A percentile compares a stretch with the other conserved stretches of the same genome.
These are phyloP conservation scores for Polydrusus tereticollis DNA, from an alignment of 2,888 invertebrate species.

Conservation along the genomic window DNA sequence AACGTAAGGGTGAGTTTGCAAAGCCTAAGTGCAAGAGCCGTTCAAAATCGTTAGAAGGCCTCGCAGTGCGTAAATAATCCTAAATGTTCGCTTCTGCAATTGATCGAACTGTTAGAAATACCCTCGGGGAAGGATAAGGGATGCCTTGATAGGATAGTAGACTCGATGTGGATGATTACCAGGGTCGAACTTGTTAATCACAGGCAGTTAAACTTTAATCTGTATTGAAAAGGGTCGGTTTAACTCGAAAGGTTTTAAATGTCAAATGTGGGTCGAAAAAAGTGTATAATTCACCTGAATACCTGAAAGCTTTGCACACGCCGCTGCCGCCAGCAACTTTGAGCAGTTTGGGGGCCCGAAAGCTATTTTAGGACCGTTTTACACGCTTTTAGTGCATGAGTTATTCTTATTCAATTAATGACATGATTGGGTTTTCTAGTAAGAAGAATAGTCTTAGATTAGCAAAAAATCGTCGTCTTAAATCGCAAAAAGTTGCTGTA, in stretches of 20 bases:
- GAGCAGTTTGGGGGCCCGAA: no score
- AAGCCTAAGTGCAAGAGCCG: slow-evolving; percentile 46
- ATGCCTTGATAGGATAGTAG: slow-evolving; percentile 47
- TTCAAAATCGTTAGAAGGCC: slow-evolving; percentile 47
- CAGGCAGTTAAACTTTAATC: slow-evolving; percentile 43
- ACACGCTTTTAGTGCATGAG: no score
- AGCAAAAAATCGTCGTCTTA: no score
- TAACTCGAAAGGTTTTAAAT: slow-evolving; percentile 35
- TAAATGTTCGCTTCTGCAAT: slow-evolving; percentile 61
- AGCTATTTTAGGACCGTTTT: no score
- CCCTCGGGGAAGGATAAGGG: slow-evolving; percentile 65
- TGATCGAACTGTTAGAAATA: slow-evolving; percentile 67
- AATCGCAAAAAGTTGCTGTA: no score
- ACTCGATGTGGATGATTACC: slow-evolving; percentile 45
- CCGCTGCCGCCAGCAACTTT: no score
- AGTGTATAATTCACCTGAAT: slow-evolving; percentile 18
- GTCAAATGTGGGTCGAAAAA: background rate
- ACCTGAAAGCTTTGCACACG: background rate
- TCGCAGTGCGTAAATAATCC: slow-evolving; percentile 64
- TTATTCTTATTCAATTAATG: no score
- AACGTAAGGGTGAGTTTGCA: slow-evolving; percentile 44
- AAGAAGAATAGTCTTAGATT: no score
- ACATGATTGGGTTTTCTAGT: no score
- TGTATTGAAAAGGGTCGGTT: slow-evolving; percentile 39
- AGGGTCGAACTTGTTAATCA: slow-evolving; percentile 49